Evolutionary conservation across 2,888 invertebrate genomes (phyloP), one percentile per base, ranked within the genome.

Genomic region (Strigamia maritima): DNA sequence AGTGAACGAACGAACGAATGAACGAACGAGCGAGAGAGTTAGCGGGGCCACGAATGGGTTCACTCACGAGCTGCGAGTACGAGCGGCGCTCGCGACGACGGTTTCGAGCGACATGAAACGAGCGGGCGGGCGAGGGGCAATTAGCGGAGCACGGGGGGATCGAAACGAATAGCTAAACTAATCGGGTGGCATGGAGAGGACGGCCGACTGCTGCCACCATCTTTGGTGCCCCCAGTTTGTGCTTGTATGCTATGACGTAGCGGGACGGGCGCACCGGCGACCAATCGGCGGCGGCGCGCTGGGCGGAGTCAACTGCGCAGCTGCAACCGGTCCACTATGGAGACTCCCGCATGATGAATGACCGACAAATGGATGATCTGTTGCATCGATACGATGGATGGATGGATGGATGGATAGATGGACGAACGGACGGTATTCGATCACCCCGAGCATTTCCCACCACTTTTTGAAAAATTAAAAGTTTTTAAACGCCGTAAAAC

Each of bases 181-280:
- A 28, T 49, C 44, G 40, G 77, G 77, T 77, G 77, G 77, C 49
- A 77, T 26, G 38, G 40, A 77, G 40, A 77, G 44, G 38, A 49
- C 77, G 44, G 77, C 70, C 28, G 70, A 70, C 70, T 38, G 77
- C 77, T 77, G 77, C 77, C 76, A 76, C 76, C 76, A 76, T 76
- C 60, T 76, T 76, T 76, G 76, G 35, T 16, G 35, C 76, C 44
- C 76, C 24, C 76, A 40, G 76, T 38, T 76, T 28, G 24, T 31
- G 76, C 76, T 76, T 14, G 24, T n/a, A n/a, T 31, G 26, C 19
- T 35, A 12, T 75, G 76, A 76, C 76, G 76, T 76, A 60, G 60
- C 3, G 2, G 40, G n/a, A 38, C 38, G 19, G 16, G 16, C 38
- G 14, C 12, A 8, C 14, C 24, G 38, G 44, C 38, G 22, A 40